Evolutionary conservation across 2,888 invertebrate genomes (phyloP).

Genomic region (Geophilus truncorum): DNA sequence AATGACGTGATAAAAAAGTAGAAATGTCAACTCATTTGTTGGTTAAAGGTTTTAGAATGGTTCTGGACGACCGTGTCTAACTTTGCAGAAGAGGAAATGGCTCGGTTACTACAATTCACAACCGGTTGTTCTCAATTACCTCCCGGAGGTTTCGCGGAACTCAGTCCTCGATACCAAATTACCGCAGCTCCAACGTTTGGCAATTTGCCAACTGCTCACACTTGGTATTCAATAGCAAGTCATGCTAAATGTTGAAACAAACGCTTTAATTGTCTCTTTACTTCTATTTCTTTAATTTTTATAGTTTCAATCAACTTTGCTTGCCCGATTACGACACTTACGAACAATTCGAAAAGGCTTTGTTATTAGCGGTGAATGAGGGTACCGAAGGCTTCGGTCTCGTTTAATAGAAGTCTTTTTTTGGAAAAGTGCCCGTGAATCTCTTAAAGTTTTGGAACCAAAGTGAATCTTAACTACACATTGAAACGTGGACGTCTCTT

Average conservation of each 20-base stretch:
- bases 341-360: constrained; percentile 84
- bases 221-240: constrained; percentile 60
- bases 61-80: constrained; percentile 86
- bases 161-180: constrained; percentile 87
- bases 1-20: neutral
- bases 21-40: neutral
- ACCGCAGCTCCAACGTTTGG: constrained; percentile 85
- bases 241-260: neutral
- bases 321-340: constrained; percentile 91
- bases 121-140: constrained; percentile 90
- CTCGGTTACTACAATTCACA: constrained; percentile 82
- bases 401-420: constrained; percentile 42
- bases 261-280: too few species aligned
- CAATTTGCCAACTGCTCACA: constrained; percentile 88
- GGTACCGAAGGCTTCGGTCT: constrained; percentile 90
- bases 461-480: neutral
- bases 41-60: constrained; percentile 66
- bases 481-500: neutral
- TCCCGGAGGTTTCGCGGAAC: constrained; percentile 81
- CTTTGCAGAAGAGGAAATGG: constrained; percentile 88
- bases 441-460: neutral
- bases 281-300: constrained; percentile 43
- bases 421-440: neutral
- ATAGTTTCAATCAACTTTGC: constrained; percentile 90
- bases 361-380: constrained; percentile 88